A percentile compares a stretch with the other conserved stretches of the same genome.
Conservation (phyloP, 2,113 vertebrate species). For the Prochilodus magdalenae region DNA sequence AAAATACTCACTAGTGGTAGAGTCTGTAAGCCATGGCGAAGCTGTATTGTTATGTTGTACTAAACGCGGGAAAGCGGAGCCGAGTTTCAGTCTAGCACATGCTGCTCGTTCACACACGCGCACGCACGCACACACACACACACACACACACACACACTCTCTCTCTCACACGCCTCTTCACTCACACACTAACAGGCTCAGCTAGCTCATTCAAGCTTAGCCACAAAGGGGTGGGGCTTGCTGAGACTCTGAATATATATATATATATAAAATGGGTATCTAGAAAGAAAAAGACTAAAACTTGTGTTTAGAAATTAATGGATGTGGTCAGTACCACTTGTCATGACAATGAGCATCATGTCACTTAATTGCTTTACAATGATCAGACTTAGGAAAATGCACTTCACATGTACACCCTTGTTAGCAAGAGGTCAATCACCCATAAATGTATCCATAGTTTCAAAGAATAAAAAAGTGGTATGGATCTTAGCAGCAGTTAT, state of each 20-base stretch:
- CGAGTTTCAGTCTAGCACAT: slow-evolving; percentile 35
- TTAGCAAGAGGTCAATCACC: too few species aligned
- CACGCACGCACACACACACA: slow-evolving; percentile 52
- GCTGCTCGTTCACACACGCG: slow-evolving; percentile 17
- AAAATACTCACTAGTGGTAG: slow-evolving; percentile 90
- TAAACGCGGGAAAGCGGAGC: slow-evolving; percentile 37
- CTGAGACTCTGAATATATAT: slow-evolving; percentile 40
- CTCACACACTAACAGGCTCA: slow-evolving; percentile 73
- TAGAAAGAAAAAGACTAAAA: too few species aligned
- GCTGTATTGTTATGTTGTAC: slow-evolving; percentile 60
- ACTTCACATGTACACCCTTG: too few species aligned
- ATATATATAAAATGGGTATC: too few species aligned
- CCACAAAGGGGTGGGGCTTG: slow-evolving; percentile 62
- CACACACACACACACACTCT: slow-evolving; percentile 63
- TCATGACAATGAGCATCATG: too few species aligned
- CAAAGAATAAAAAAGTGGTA: too few species aligned
- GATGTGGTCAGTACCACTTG: too few species aligned
- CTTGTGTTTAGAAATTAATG: too few species aligned
- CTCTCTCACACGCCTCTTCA: slow-evolving; percentile 3
- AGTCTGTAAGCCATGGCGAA: slow-evolving; percentile 85
- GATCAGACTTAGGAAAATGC: too few species aligned
- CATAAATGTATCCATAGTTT: too few species aligned
- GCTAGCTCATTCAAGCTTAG: slow-evolving; percentile 72
- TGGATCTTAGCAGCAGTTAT: too few species aligned
- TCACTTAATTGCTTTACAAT: too few species aligned